Conservation (phyloP, 2,797 vertebrate species). For the Amniataba percoides region DNA sequence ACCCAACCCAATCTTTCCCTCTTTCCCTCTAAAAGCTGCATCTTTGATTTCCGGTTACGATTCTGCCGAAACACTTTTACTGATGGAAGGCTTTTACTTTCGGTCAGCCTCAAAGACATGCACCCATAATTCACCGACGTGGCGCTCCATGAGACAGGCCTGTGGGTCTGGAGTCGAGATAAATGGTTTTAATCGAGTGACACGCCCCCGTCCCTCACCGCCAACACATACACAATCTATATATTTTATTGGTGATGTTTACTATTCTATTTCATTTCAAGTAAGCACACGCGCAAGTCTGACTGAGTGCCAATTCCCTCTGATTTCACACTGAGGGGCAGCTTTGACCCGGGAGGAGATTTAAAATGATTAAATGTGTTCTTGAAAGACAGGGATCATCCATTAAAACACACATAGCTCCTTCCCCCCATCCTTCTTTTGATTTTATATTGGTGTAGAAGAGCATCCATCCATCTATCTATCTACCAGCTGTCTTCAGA, state of each 20-base stretch:
- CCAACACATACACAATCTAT: slow-evolving; percentile 9
- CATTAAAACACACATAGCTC: neutral
- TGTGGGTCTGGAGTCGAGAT: slow-evolving; percentile 58
- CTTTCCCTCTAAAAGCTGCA: slow-evolving; percentile 10
- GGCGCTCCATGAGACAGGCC: slow-evolving; percentile 48
- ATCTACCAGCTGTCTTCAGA: neutral
- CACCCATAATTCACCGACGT: slow-evolving; percentile 49
- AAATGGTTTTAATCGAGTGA: slow-evolving; percentile 69
- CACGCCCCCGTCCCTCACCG: no score
- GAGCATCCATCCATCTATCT: neutral
- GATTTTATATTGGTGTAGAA: neutral
- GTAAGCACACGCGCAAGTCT: neutral
- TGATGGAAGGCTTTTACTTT: slow-evolving; percentile 59
- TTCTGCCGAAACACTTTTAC: slow-evolving; percentile 43
- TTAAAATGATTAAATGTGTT: slow-evolving; percentile 27
- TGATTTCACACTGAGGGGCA: slow-evolving; percentile 6
- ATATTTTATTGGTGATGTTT: slow-evolving; percentile 38
- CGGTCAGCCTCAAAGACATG: slow-evolving; percentile 34
- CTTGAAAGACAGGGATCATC: slow-evolving; percentile 13
- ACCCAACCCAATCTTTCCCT: neutral
- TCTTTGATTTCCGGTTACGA: slow-evolving; percentile 42
- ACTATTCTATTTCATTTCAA: slow-evolving; percentile 16
- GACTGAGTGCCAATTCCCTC: slow-evolving; percentile 14
- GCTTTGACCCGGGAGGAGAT: slow-evolving; percentile 14
- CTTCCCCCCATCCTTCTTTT: neutral